Base-by-base conservation (phyloP, 2,113 vertebrate species). In the Tragelaphus strepsiceros region DNA sequence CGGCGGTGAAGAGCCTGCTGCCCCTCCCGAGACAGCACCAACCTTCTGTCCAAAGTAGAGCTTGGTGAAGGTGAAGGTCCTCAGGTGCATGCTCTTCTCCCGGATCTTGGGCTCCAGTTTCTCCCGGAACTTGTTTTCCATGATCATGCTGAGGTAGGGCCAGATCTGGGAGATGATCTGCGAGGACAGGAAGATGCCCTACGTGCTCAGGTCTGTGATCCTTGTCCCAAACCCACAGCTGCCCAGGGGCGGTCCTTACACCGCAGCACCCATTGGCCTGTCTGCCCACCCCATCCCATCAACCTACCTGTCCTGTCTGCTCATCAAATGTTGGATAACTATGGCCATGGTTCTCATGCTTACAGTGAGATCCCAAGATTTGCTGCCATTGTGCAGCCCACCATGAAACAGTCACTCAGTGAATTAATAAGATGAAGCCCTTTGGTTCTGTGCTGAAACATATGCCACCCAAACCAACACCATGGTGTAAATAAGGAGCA, bases 31-130 rank as follows among this genome's bases (percentile, higher is more conserved):
- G 39, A 32, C 3, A 21, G 56, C 82, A 86, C 17, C 24, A 98
- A 99, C 99, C 98, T 98, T 98, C 96, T 99, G 99, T 2, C 99
- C 99, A 64, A 99, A 99, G 98, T 99, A 99, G 98, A 99, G 98
- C 98, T 99, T 99, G 96, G 99, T 99, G 80, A 99, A 99, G 35
- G 98, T 98, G 98, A 99, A 99, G 1, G 99, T 99, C 98, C 99
- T 99, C 92, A 99, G 99, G 53, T 99, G 99, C 0, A 94, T 12
- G 6, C 97, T 99, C 97, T 99, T 99, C n/a, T 98, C 96, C 97
- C 99, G 98, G 98, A 99, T 98, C 56, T 99, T 97, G 1, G 98
- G 98, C 95, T 99, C 99, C 43, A 99, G 98, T 46, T 98, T 99
- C 92, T 99, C 99, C 94, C 99, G 99, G 53, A 99, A 98, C 3